Base-by-base conservation (phyloP, 2,888 invertebrate genomes). In the Poecilobothrus nobilitatus region DNA sequence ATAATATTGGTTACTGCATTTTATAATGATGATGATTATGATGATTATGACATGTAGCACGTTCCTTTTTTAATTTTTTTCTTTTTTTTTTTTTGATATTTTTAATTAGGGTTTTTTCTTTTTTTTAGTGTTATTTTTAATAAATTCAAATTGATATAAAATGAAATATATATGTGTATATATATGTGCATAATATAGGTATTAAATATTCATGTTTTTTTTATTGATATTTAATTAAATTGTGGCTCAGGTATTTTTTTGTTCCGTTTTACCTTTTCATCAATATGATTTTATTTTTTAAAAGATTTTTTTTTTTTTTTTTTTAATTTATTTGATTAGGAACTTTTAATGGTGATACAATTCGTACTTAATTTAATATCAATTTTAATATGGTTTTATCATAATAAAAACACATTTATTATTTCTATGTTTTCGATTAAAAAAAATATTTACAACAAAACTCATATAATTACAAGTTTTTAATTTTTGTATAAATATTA, bases 41-140 rank as follows among this genome's bases (percentile, higher is more conserved):
- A 18, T 53, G 53, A 53, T 53, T 53, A 53, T 53, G 53, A 53
- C 53, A 53, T 53, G 53, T 53, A 53, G 53, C 53, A 53, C 53
- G 53, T 53, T 12, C 53, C 53, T 18, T n/a, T 53, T 53, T 41
- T 41, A 6, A 41, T 4, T 27, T 27, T 27, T 27, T 4, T 27
- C 5, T 27, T 27, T 4, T 4, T 27, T 10, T 8, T 53, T 53
- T 53, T 53, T 18, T 6, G 53, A 12, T 6, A n/a, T 6, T 53
- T 53, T 53, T 53, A 53, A 53, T 53, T 53, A 53, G 53, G 3
- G 15, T 53, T 53, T 53, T 53, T 53, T 15, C 2, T 53, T 53
- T 18, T 53, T 53, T 15, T 41, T 41, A 8, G 15, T 41, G 15
- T 12, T 41, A 41, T 41, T 41, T 41, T 41, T 41, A 41, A 41